Percentiles rank a stretch among this genome's conserved stretches.
These are phyloP conservation scores for Catocala nupta DNA, from an alignment of 2,888 invertebrate species.

Conservation along the genomic window DNA sequence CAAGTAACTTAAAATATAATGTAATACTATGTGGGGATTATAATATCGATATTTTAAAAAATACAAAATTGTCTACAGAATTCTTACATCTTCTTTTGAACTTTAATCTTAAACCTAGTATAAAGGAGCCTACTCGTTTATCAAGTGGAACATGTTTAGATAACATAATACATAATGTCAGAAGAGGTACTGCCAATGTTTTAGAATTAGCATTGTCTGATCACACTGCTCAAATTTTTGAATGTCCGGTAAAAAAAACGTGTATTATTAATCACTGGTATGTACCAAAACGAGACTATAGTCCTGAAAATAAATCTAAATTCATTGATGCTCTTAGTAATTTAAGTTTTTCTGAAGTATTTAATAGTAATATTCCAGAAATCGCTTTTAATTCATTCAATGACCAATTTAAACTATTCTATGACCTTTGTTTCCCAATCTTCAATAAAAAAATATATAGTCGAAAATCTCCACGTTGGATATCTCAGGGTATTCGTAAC, in stretches of 20 bases:
- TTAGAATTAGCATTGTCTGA: slow-evolving; percentile 3
- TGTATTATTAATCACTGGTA: slow-evolving; percentile 3
- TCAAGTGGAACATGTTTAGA: not conserved
- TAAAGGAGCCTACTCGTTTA: not conserved
- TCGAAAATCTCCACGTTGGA: slow-evolving; percentile 4
- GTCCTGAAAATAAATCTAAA: slow-evolving; percentile 2
- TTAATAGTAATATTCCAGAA: not conserved
- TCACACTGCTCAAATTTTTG: slow-evolving; percentile 6
- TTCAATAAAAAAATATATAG: not conserved
- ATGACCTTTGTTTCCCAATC: slow-evolving; percentile 7
- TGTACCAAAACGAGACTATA: slow-evolving; percentile 1
- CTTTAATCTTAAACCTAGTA: not conserved
- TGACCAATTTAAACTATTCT: not conserved
- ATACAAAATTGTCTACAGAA: not conserved
- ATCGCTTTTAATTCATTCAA: slow-evolving; percentile 6
- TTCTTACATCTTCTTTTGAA: not conserved
- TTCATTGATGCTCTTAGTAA: not conserved
- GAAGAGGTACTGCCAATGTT: not conserved
- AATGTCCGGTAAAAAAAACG: slow-evolving; percentile 5
- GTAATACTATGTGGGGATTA: not conserved
- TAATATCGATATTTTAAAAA: slow-evolving; percentile 2
- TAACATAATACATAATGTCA: not conserved
- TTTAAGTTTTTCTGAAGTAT: slow-evolving; percentile 4
- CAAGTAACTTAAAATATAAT: not conserved
- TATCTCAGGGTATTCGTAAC: slow-evolving; percentile 1